Base-by-base conservation (phyloP, 2,113 vertebrate genomes). In the Oncorhynchus mykiss region DNA sequence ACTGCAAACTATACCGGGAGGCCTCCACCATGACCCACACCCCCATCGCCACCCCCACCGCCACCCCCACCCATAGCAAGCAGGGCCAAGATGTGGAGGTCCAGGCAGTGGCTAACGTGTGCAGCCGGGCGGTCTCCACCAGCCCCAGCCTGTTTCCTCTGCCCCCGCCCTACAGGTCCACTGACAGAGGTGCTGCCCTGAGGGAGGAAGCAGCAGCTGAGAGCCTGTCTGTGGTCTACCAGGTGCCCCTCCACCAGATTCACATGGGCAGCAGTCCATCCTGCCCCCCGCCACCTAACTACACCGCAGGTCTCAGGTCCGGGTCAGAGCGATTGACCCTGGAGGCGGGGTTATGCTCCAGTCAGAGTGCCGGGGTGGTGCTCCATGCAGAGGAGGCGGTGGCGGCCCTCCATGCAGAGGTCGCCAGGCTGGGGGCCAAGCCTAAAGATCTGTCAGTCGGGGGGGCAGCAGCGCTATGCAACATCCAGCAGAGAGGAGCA, bases 101-200 rank as follows among this genome's bases (percentile, higher is more conserved):
- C 49, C 98, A 99, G 84, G 96, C 97, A 0, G 97, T 98, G 71
- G 95, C 93, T 1, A 85, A 88, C 0, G 92, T 93, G 3, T 91
- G 96, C 82, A 95, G 90, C 80, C 96, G 94, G 78, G 93, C 96
- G 0, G 96, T 95, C 16, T 93, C 93, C 75, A 99, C 98, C 11
- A 99, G 98, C 74, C 98, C 97, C 3, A 95, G 95, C 79, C 95
- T 98, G 87, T 90, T 96, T 27, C 65, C 93, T 1, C 84, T 91
- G 0, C 85, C 92, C 39, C 73, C 85, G 49, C 91, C 88, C 71
- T 91, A 70, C 68, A 93, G 72, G 77, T 64, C 67, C 48, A 76
- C 79, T 39, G 8, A 22, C 20, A 20, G 81, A 60, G 74, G 83
- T 27, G 45, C 80, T 4, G 8, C 73, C 75, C 71, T 75, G 3